Evolutionary conservation across 2,888 invertebrate genomes (phyloP), one percentile per base, ranked within the genome.

Genomic region (Capitulum mitella): DNA sequence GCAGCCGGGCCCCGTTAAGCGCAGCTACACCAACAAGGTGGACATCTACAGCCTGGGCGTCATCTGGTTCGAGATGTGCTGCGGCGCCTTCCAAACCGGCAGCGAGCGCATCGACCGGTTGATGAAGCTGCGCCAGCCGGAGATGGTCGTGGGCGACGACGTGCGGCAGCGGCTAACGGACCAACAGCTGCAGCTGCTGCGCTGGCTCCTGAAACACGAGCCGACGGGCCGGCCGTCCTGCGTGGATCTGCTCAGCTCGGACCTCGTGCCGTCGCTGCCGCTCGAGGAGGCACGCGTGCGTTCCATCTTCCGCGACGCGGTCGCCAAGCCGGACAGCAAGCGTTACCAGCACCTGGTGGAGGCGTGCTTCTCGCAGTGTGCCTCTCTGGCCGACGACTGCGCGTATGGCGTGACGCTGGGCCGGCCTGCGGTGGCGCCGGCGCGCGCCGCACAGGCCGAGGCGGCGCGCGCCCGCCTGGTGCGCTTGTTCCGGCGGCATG

Each of bases 41-140:
- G 94, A 94, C 84, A 91, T 94, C 82, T 94, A 93, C 85, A 92
- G 92, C 1, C 85, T 94, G 77, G 97, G 97, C 6, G 92, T 98
- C 61, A 97, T 98, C 81, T 90, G 97, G 82, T 97, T 96, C 84
- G 96, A 96, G 88, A 98, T 99, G 97, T 94, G 93, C 83, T 93
- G 94, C 84, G 91, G 90, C 29, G 92, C 95, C 0, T 88, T 96
- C 75, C 87, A 87, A 0, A 98, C 97, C 0, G 92, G 91, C 58
- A 97, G 97, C 94, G 98, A 98, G 86, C 88, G 98, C 80, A 91
- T 92, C 32, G 89, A 91, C 83, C 90, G 95, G 6, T 88, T 99
- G 54, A 88, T 89, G 0, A 90, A 90, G 79, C 84, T 98, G 54
- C 88, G 98, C 78, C 88, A 87, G 22, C 89, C 90, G 76, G 90